Conservation (phyloP, 1,140 invertebrate species). For the Leucophenga varia region DNA sequence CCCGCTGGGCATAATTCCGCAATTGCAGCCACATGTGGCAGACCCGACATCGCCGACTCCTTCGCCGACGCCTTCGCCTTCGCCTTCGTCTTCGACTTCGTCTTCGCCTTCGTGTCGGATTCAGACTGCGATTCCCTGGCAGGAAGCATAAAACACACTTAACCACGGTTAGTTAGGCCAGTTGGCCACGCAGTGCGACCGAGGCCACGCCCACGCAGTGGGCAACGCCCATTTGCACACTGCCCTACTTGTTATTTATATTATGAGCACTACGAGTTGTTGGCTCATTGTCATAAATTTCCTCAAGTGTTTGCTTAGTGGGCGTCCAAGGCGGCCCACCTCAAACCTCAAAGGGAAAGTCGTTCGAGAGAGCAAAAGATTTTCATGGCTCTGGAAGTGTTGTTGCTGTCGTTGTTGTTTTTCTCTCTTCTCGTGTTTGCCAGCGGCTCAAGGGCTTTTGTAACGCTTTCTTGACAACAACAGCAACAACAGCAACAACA, state of each 20-base stretch:
- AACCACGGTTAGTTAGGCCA: conserved; percentile 38
- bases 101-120: too few relatives aligned
- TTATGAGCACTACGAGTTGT: conserved; percentile 50
- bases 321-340: not conserved
- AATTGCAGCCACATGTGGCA: too few relatives aligned
- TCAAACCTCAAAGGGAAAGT: conserved; percentile 14
- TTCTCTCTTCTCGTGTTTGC: conserved; percentile 7
- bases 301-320: conserved; percentile 42
- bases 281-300: conserved; percentile 53
- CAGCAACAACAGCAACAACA: too few relatives aligned
- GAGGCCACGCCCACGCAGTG: conserved; percentile 24
- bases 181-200: too few relatives aligned
- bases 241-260: conserved; percentile 49
- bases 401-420: conserved; percentile 5
- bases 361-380: conserved; percentile 18
- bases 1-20: too few relatives aligned
- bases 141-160: conserved; percentile 39
- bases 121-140: too few relatives aligned
- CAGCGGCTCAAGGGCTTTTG: conserved; percentile 19
- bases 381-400: conserved; percentile 20
- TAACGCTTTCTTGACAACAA: conserved; percentile 11
- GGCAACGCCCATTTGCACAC: conserved; percentile 19
- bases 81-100: too few relatives aligned
- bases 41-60: too few relatives aligned
- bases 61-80: too few relatives aligned